A percentile compares a stretch with the other conserved stretches of the same genome.
Evolutionary conservation across 2,797 vertebrate genomes (phyloP).

Genomic region (Rhincodon typus): DNA sequence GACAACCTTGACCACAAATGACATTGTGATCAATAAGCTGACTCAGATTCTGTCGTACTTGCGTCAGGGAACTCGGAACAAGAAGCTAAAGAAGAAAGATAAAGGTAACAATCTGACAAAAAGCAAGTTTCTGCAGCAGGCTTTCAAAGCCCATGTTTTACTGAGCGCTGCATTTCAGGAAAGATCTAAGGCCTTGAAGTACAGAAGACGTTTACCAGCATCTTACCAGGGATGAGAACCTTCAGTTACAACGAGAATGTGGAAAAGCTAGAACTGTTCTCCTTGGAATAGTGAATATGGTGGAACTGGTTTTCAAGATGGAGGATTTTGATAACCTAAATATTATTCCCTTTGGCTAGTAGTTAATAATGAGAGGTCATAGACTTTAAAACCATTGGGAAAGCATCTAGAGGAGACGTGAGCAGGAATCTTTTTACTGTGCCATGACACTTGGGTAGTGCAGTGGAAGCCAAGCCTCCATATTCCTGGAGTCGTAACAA

Average conservation of each 20-base stretch:
- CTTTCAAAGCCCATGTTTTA: neutral
- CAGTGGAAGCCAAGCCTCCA: no score
- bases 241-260: neutral
- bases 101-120: conserved; percentile 63
- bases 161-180: neutral
- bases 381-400: neutral
- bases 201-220: no score
- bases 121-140: neutral
- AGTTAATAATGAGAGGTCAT: neutral
- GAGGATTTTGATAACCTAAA: no score
- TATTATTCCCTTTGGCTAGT: neutral
- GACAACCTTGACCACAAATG: conserved; percentile 93
- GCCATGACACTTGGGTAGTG: no score
- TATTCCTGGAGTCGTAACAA: no score
- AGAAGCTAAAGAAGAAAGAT: conserved; percentile 96
- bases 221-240: no score
- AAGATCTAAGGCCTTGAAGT: neutral
- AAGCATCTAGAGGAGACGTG: neutral
- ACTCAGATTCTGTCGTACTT: conserved; percentile 96
- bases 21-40: conserved; percentile 95
- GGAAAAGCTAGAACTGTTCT: neutral
- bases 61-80: conserved; percentile 89
- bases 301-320: neutral
- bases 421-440: neutral
- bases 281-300: neutral